phyloP scores from a whole-genome alignment of 2,888 invertebrate species.

The Andrena camellia region DNA sequence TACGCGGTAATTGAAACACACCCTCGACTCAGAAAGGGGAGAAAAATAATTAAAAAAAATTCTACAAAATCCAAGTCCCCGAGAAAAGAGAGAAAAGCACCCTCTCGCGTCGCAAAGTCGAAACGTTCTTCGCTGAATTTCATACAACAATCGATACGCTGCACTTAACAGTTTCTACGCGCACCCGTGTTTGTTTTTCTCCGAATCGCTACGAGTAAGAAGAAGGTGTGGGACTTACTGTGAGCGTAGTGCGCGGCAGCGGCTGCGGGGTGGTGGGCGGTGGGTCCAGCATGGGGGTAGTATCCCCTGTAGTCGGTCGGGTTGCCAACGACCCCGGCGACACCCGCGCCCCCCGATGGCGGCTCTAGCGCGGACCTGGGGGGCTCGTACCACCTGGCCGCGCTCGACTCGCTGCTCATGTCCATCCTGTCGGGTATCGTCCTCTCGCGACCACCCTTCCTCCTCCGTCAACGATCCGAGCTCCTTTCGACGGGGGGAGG shows the following conservation, averaged over 20 bases:
- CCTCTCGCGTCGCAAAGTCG: no score
- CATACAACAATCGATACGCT: no score
- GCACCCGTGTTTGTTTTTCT: no score
- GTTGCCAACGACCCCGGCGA: slow-evolving; percentile 79
- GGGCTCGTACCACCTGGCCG: slow-evolving; percentile 84
- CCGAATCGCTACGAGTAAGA: not conserved
- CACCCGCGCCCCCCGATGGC: slow-evolving; percentile 78
- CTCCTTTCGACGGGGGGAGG: slow-evolving; percentile 16
- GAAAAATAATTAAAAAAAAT: no score
- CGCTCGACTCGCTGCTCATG: slow-evolving; percentile 85
- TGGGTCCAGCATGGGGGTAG: slow-evolving; percentile 83
- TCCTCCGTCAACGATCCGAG: slow-evolving; percentile 20
- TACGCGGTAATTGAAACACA: no score
- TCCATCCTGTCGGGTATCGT: slow-evolving; percentile 83
- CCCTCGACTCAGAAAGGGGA: no score
- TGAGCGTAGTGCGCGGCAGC: slow-evolving; percentile 84
- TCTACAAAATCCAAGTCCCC: no score
- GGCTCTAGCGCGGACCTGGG: slow-evolving; percentile 82
- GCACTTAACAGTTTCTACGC: no score
- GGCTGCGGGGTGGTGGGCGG: slow-evolving; percentile 81
- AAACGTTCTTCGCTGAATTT: no score
- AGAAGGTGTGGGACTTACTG: slow-evolving; percentile 78
- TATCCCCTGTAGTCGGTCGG: slow-evolving; percentile 83
- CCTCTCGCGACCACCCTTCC: slow-evolving; percentile 57
- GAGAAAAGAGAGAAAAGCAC: no score